Conservation (phyloP, 2,888 invertebrate species). For the Drosophila borborema region DNA sequence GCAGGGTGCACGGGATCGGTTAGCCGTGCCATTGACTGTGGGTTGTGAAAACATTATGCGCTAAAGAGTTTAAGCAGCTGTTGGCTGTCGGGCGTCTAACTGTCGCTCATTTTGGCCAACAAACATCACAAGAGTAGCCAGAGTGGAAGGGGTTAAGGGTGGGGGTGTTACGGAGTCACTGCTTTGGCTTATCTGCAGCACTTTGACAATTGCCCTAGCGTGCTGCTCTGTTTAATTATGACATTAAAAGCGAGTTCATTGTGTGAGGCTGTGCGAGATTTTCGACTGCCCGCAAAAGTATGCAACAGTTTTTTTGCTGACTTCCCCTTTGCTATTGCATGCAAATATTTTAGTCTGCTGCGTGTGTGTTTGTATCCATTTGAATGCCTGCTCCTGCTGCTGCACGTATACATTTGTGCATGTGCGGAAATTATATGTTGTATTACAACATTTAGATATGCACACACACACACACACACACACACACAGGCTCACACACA, state of each 20-base stretch:
- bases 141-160: not conserved
- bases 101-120: constrained; percentile 47
- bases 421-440: constrained; percentile 33
- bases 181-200: constrained; percentile 60
- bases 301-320: constrained; percentile 60
- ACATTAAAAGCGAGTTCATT: constrained; percentile 62
- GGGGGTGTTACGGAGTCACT: not conserved
- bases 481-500: not conserved
- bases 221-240: constrained; percentile 61
- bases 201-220: constrained; percentile 53
- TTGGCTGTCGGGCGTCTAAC: constrained; percentile 50
- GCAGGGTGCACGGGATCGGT: not conserved
- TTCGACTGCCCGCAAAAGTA: constrained; percentile 34
- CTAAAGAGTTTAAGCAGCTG: constrained; percentile 64
- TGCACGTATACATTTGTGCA: constrained; percentile 12
- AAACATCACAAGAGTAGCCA: constrained; percentile 12
- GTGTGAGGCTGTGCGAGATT: constrained; percentile 24
- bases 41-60: constrained; percentile 40
- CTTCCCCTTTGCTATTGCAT: constrained; percentile 14
- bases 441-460: constrained; percentile 17
- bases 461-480: not conserved
- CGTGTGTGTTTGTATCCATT: constrained; percentile 14
- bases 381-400: not conserved
- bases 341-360: constrained; percentile 18
- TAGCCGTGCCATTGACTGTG: constrained; percentile 3